These are phyloP conservation scores for Xerus inauris DNA, from an alignment of 2,113 vertebrate species.

Conservation along the genomic window DNA sequence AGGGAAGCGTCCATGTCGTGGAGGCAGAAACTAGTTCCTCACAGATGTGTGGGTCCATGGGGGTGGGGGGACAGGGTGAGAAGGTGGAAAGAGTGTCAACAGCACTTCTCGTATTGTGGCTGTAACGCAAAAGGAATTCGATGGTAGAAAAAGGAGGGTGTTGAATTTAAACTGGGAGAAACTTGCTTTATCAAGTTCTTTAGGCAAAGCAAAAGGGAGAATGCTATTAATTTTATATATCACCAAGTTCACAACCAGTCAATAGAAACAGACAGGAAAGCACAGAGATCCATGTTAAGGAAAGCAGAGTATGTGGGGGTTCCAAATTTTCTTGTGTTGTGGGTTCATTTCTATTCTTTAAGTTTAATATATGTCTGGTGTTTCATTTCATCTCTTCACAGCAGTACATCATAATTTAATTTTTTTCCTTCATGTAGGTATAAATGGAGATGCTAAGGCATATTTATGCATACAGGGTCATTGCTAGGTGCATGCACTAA, in stretches of 20 bases:
- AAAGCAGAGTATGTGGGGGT: conserved; percentile 38
- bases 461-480: conserved; percentile 76
- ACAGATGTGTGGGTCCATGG: background rate
- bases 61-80: background rate
- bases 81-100: background rate
- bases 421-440: conserved; percentile 70
- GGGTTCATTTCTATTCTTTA: conserved; percentile 80
- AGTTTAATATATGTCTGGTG: conserved; percentile 70
- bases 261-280: conserved; percentile 56
- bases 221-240: conserved; percentile 71
- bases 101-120: background rate
- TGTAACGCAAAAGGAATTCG: background rate
- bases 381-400: conserved; percentile 78
- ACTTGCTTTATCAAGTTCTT: conserved; percentile 41
- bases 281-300: conserved; percentile 40
- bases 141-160: background rate
- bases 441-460: conserved; percentile 72
- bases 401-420: conserved; percentile 75
- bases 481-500: conserved; percentile 70
- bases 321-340: conserved; percentile 67
- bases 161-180: background rate
- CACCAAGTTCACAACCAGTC: conserved; percentile 38
- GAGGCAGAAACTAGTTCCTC: background rate
- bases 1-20: background rate
- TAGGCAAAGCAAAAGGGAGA: conserved; percentile 54